phyloP scores from a whole-genome alignment of 2,797 vertebrate species.

The Buphagus erythrorhynchus region DNA sequence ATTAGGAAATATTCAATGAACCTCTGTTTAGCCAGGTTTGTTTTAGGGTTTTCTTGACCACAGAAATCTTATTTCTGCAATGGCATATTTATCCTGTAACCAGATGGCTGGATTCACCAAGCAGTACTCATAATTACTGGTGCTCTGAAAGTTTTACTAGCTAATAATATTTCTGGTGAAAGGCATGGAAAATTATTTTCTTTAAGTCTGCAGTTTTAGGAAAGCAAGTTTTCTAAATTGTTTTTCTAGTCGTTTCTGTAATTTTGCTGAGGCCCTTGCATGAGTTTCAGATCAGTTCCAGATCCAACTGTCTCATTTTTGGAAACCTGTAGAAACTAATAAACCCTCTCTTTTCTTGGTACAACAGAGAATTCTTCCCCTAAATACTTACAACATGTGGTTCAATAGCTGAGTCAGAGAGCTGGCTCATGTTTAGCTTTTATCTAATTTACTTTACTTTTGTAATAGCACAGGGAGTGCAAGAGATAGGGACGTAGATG shows the following conservation, averaged over 20 bases:
- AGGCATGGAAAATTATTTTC: background rate
- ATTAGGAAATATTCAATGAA: background rate
- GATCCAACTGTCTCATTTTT: background rate
- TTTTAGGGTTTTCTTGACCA: background rate
- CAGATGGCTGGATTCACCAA: background rate
- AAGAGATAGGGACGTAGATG: background rate
- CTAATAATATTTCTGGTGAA: background rate
- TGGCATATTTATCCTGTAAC: background rate
- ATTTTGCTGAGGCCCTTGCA: background rate
- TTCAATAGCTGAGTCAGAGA: background rate
- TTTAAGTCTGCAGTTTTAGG: background rate
- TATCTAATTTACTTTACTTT: background rate
- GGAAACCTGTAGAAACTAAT: background rate
- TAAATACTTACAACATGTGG: background rate
- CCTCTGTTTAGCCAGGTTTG: background rate
- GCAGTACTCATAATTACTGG: background rate
- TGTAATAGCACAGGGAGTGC: background rate
- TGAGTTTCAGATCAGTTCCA: background rate
- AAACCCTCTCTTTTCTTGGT: background rate
- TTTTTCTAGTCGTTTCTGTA: background rate
- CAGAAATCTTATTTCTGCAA: background rate
- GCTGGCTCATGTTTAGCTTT: background rate
- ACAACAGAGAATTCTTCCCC: background rate
- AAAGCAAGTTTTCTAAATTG: background rate
- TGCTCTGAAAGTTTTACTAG: slow-evolving; percentile 16